These are phyloP conservation scores for Nasonovia ribisnigri DNA, from an alignment of 2,888 invertebrate genomes.

Conservation along the genomic window DNA sequence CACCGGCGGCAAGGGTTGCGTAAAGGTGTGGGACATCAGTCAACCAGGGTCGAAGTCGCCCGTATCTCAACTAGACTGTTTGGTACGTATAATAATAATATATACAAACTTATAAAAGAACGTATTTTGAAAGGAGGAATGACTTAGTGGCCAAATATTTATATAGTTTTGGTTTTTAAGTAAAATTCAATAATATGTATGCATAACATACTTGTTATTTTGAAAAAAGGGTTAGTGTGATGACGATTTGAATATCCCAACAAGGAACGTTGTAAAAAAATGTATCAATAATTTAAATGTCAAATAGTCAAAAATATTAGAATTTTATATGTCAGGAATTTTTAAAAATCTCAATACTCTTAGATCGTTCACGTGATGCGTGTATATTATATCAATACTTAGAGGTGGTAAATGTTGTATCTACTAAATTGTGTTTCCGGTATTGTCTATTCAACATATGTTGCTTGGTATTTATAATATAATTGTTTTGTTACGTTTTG, in stretches of 20 bases:
- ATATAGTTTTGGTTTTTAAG: neutral
- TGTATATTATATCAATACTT: too few relatives aligned
- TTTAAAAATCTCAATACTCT: neutral
- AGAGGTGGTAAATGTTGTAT: too few relatives aligned
- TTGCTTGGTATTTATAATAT: neutral
- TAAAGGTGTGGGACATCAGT: conserved; percentile 97
- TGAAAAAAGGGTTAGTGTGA: neutral
- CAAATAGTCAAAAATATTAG: too few relatives aligned
- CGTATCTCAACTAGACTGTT: conserved; percentile 91
- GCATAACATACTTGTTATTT: neutral
- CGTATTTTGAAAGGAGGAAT: neutral
- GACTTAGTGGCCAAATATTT: neutral
- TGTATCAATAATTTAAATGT: too few relatives aligned
- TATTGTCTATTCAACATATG: too few relatives aligned
- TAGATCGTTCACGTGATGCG: neutral
- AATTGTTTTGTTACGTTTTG: conserved; percentile 56
- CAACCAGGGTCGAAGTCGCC: conserved; percentile 88
- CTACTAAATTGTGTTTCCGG: too few relatives aligned
- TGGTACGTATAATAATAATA: conserved; percentile 75
- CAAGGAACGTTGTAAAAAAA: too few relatives aligned
- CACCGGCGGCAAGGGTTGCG: conserved; percentile 96
- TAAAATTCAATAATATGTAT: neutral
- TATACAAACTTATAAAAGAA: neutral
- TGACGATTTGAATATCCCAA: neutral
- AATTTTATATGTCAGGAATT: neutral